Percentiles rank a stretch among this genome's conserved stretches.
phyloP scores from a whole-genome alignment of 2,888 invertebrate species.

The Hecatera dysodea region DNA sequence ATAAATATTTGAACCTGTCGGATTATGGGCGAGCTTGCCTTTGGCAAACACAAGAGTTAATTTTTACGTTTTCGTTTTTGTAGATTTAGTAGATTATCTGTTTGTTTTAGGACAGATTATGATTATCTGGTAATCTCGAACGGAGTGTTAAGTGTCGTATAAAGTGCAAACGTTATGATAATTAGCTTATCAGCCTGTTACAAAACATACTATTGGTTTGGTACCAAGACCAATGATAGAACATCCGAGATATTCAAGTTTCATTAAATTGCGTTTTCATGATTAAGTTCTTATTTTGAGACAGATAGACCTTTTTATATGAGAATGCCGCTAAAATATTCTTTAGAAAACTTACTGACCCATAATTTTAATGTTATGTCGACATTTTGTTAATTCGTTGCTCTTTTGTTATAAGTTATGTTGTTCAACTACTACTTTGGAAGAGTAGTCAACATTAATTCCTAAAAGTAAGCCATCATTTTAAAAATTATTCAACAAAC shows the following conservation, averaged over 20 bases:
- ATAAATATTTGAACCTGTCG: not conserved
- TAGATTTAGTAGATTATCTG: constrained; percentile 23
- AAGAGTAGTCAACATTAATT: constrained; percentile 1
- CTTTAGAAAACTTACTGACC: not conserved
- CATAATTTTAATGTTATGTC: not conserved
- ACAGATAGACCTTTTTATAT: constrained; percentile 11
- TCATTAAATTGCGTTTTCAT: not conserved
- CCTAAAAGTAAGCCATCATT: constrained; percentile 6
- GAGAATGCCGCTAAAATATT: not conserved
- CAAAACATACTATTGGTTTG: constrained; percentile 30
- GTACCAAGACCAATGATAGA: not conserved
- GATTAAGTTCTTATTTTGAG: not conserved
- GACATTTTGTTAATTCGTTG: not conserved
- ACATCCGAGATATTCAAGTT: not conserved
- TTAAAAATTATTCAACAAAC: constrained; percentile 27
- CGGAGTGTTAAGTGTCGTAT: constrained; percentile 25
- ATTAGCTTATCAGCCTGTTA: constrained; percentile 38
- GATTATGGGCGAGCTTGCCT: not conserved
- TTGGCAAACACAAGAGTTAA: not conserved
- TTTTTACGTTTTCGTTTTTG: constrained; percentile 4
- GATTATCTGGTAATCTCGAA: constrained; percentile 35
- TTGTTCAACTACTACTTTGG: not conserved
- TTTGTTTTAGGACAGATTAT: constrained; percentile 22
- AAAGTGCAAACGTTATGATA: constrained; percentile 43
- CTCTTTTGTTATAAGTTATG: not conserved